A percentile compares a stretch with the other conserved stretches of the same genome.
phyloP scores from a whole-genome alignment of 2,888 invertebrate genomes.

The Ectropis crepuscularia region DNA sequence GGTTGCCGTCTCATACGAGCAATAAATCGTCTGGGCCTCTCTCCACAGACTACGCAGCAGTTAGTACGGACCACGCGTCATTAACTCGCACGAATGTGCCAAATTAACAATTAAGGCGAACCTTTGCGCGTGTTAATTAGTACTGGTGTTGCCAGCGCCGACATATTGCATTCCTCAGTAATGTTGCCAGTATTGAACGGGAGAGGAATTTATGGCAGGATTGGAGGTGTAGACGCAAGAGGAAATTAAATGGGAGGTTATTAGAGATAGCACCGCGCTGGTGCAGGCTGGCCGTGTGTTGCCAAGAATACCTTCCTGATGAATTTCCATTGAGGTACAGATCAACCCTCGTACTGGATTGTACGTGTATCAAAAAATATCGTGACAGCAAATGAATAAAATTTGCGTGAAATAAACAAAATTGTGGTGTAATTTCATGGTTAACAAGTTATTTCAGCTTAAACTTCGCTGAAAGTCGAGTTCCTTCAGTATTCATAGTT shows the following conservation, averaged over 20 bases:
- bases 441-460: too few species aligned
- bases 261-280: not conserved
- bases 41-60: slow-evolving; percentile 16
- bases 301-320: too few species aligned
- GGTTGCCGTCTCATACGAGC: slow-evolving; percentile 71
- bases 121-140: slow-evolving; percentile 74
- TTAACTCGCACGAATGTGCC: slow-evolving; percentile 76
- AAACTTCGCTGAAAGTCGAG: too few species aligned
- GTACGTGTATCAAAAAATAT: too few species aligned
- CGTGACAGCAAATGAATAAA: too few species aligned
- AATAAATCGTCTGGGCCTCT: slow-evolving; percentile 46
- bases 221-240: slow-evolving; percentile 14
- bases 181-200: slow-evolving; percentile 33
- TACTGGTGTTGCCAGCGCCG: slow-evolving; percentile 58
- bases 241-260: slow-evolving; percentile 6
- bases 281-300: too few species aligned
- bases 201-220: slow-evolving; percentile 29
- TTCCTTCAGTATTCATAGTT: too few species aligned
- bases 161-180: slow-evolving; percentile 43
- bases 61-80: slow-evolving; percentile 63
- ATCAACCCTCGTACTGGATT: too few species aligned
- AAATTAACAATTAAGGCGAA: slow-evolving; percentile 77
- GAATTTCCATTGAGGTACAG: too few species aligned
- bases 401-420: too few species aligned
- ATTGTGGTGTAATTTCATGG: too few species aligned